Evolutionary conservation across 2,888 invertebrate species (phyloP), one percentile per base, ranked within the genome.

Genomic region (Caenorhabditis auriculariae): DNA sequence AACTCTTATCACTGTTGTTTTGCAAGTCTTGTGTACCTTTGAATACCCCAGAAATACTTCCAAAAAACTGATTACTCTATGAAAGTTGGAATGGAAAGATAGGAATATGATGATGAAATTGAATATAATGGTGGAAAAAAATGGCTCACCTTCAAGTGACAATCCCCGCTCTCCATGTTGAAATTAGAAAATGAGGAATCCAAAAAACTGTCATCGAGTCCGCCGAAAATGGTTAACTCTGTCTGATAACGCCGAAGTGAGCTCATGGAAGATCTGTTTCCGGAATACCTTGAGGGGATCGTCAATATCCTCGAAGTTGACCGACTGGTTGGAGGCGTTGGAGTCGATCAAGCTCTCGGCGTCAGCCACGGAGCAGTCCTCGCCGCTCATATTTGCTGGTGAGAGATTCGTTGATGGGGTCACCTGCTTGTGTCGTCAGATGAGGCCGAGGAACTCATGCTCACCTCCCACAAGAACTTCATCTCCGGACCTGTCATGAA

Each of bases 401-500:
- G 66, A 60, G n/a, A 61, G 48, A 1, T 66, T 64, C 9, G 61
- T 57, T 1, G 58, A 60, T 9, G 60, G 59, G 19, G 60, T 58
- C 5, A 29, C 29, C 32, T 47, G 47, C 27, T 9, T 21, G 27
- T 41, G n/a, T 15, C 41, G 17, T 41, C 15, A 7, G 12, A 44
- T 19, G 32, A 45, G 12, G 19, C 21, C 24, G 15, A 6, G 44
- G 29, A n/a, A n/a, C n/a, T n/a, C n/a, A n/a, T n/a, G n/a, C 49
- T 44, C 32, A 74, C 68, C 37, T 78, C 75, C 78, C 78, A 78
- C 17, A 73, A 72, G 55, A 78, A 78, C 37, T 66, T 63, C 47
- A 78, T 56, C 41, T 76, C 76, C 1, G 78, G 76, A 1, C 78
- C 78, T 4, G 70, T 65, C 76, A 77, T 77, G 45, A 74, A 78